A percentile compares a stretch with the other conserved stretches of the same genome.
Conservation (phyloP, 2,888 invertebrate genomes). For the Girardia tigrina region DNA sequence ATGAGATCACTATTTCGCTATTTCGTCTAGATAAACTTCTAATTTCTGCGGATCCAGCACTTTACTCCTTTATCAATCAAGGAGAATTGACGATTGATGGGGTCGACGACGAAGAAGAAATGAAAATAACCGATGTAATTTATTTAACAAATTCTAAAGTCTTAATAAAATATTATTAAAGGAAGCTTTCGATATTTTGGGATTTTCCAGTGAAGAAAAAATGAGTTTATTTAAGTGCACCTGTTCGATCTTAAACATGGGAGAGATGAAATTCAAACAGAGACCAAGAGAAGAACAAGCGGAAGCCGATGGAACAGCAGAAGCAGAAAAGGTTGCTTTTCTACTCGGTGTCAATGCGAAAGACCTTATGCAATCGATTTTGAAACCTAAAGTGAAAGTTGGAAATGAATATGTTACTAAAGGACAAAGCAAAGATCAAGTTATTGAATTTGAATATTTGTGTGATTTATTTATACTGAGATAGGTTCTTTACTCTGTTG, state of each 20-base stretch:
- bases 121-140: constrained; percentile 51
- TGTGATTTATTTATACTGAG: background rate
- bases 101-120: constrained; percentile 89
- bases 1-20: background rate
- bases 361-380: constrained; percentile 63
- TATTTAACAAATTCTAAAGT: too few relatives aligned
- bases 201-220: constrained; percentile 84
- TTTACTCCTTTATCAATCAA: constrained; percentile 80
- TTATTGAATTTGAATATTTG: constrained; percentile 37
- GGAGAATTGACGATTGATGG: constrained; percentile 82
- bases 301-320: constrained; percentile 49
- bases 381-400: constrained; percentile 88
- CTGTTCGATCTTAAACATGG: constrained; percentile 97
- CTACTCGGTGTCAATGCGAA: constrained; percentile 72
- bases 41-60: constrained; percentile 63
- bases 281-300: constrained; percentile 95
- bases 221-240: constrained; percentile 91
- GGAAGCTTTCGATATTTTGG: constrained; percentile 97
- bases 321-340: constrained; percentile 84
- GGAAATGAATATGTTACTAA: constrained; percentile 97
- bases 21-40: constrained; percentile 61
- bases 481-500: constrained; percentile 48
- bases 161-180: too few relatives aligned
- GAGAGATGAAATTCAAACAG: constrained; percentile 99
- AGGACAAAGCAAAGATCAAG: constrained; percentile 80